Base-by-base conservation (phyloP, 2,797 vertebrate species). In the Trematomus bernacchii region DNA sequence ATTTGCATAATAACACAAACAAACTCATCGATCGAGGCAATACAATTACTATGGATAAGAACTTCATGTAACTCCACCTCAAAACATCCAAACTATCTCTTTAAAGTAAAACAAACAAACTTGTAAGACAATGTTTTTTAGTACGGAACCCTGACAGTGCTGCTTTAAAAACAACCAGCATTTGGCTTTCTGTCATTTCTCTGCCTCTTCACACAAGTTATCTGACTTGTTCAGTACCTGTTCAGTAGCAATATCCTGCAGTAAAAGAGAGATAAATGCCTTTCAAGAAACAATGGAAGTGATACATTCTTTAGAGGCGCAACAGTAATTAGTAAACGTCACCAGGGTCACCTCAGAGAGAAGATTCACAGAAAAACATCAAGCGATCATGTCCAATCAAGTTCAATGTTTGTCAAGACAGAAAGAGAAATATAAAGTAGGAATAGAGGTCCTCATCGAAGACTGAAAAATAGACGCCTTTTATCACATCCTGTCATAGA, bases 381-480 rank as follows among this genome's bases (percentile, higher is more conserved):
- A 68, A 66, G 85, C 40, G 33, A 66, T 55, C 74, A 50, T 54
- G 50, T 59, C 62, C 51, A 58, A 23, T 77, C 62, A 61, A 60
- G 46, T 73, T 75, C 72, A 71, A 2, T 7, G 66, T 69, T 79
- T 30, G 23, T 77, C 79, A 87, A 90, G 84, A 83, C 80, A 82
- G 64, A 79, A 67, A 66, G 63, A 79, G 19, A 64, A 61, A 73
- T 62, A 65, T 16, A 66, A 76, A 89, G 57, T 40, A 37, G 50
- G 62, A 69, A 57, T 43, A 19, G 52, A 72, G 71, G 52, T 85
- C 77, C 78, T 60, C 60, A 50, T 53, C 43, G 46, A 73, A 75
- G 67, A 80, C 58, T 73, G 60, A 78, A 89, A 89, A 92, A 88
- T 84, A 86, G 73, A 86, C 5, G 64, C 66, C 51, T 86, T 81